Percentiles rank a stretch among this genome's conserved stretches.
phyloP scores from a whole-genome alignment of 2,797 vertebrate species.

The Kryptopterus vitreolus region DNA sequence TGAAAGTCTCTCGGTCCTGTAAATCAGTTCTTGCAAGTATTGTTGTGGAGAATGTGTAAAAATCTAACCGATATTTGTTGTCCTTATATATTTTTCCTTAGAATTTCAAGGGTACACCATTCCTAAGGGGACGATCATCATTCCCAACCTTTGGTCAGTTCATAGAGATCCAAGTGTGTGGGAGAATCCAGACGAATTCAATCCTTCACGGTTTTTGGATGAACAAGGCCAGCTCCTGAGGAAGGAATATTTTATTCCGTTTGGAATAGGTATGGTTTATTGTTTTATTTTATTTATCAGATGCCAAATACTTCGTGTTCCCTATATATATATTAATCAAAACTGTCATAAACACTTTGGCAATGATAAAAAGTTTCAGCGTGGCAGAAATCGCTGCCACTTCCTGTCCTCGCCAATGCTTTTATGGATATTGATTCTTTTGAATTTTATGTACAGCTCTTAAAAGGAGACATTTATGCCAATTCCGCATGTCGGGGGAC shows the following conservation, averaged over 20 bases:
- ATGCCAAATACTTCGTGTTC: not conserved
- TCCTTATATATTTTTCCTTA: constrained; percentile 57
- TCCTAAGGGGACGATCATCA: constrained; percentile 86
- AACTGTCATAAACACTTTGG: too few relatives aligned
- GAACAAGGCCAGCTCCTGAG: constrained; percentile 82
- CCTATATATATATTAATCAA: too few relatives aligned
- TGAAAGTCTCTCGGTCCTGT: not conserved
- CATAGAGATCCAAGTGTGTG: constrained; percentile 90
- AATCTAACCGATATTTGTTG: not conserved
- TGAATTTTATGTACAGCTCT: too few relatives aligned
- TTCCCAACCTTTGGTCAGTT: constrained; percentile 91
- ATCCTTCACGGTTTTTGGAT: constrained; percentile 87
- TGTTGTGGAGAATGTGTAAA: not conserved
- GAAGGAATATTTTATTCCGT: constrained; percentile 91
- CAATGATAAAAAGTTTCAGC: too few relatives aligned
- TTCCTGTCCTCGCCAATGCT: too few relatives aligned
- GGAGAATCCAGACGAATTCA: constrained; percentile 88
- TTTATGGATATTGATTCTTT: too few relatives aligned
- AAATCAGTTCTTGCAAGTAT: constrained; percentile 8
- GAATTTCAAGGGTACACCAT: constrained; percentile 90
- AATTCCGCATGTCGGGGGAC: too few relatives aligned
- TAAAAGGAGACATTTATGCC: too few relatives aligned
- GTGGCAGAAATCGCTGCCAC: too few relatives aligned
- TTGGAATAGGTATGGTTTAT: constrained; percentile 84
- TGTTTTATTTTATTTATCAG: not conserved